A percentile compares a stretch with the other conserved stretches of the same genome.
Evolutionary conservation across 1,140 invertebrate species (phyloP).

Genomic region (Heliothis virescens): DNA sequence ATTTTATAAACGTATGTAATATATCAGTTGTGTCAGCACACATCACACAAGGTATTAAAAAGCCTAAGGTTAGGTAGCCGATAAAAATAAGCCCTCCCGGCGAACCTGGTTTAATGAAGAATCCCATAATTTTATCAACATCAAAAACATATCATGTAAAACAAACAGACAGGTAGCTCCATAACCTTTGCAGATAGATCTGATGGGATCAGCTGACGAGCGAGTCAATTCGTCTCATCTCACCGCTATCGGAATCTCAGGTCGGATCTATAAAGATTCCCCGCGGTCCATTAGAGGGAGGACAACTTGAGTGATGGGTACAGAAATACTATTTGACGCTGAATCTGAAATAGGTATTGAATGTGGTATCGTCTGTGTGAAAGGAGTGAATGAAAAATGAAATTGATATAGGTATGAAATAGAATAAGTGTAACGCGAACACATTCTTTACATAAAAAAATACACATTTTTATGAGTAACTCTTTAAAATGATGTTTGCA

Average conservation of each 20-base stretch:
- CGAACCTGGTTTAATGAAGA: too few species aligned
- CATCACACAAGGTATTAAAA: too few species aligned
- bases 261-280: slow-evolving; percentile 46
- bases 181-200: not conserved
- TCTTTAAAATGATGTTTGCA: too few species aligned
- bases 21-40: too few species aligned
- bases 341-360: not conserved
- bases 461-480: too few species aligned
- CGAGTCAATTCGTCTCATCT: not conserved
- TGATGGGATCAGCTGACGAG: not conserved
- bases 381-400: too few species aligned
- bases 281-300: slow-evolving; percentile 34
- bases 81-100: too few species aligned
- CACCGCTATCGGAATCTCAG: slow-evolving; percentile 28
- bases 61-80: too few species aligned
- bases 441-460: too few species aligned
- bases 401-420: too few species aligned
- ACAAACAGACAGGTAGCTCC: not conserved
- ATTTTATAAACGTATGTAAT: too few species aligned
- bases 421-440: too few species aligned
- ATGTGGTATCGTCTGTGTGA: not conserved
- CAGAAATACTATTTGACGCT: not conserved
- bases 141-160: not conserved
- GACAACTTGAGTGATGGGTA: not conserved
- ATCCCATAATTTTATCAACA: not conserved